Base-by-base conservation (phyloP, 2,888 invertebrate species). In the Erebia ligea region DNA sequence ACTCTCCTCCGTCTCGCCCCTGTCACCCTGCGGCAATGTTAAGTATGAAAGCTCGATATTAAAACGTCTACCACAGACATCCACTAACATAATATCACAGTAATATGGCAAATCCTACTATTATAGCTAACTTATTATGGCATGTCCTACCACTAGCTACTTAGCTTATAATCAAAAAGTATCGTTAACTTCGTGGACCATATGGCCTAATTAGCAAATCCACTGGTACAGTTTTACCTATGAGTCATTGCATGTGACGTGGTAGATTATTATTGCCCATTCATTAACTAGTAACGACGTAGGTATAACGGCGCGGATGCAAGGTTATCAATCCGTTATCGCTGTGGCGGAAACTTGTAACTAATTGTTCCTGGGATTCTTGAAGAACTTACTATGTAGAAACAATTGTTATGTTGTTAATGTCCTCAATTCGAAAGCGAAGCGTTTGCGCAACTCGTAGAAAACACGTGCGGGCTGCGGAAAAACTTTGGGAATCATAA, bases 271-370 rank as follows among this genome's bases (percentile, higher is more conserved):
- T 11, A 62, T 34, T 54, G 25, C 42, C 59, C 19, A 54, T 69
- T 59, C 25, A 34, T 52, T 80, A 83, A 80, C 10, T 54, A 34
- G 34, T 34, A 52, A 17, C n/a, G 2, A 17, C 52, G 17, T 52
- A 80, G 83, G 78, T 81, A 80, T 79, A 78, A 80, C 77, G 70
- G 67, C 73, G 74, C 85, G 87, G 87, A 87, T 82, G 86, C 76
- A 78, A 76, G 88, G 91, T 91, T 92, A 92, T 91, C 91, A 83
- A 78, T 79, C 80, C 78, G 81, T 82, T 86, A 86, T 85, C 85
- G 81, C 56, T 80, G 81, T 79, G 82, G 80, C 81, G 86, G 84
- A 86, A 86, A 87, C 81, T 80, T 82, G 58, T 72, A 71, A 74
- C 62, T 68, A 67, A 72, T 73, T 67, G 64, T 73, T 73, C 74